Percentiles rank a stretch among this genome's conserved stretches.
These are phyloP conservation scores for Glaucidium brasilianum DNA, from an alignment of 2,113 vertebrate genomes.

Conservation along the genomic window DNA sequence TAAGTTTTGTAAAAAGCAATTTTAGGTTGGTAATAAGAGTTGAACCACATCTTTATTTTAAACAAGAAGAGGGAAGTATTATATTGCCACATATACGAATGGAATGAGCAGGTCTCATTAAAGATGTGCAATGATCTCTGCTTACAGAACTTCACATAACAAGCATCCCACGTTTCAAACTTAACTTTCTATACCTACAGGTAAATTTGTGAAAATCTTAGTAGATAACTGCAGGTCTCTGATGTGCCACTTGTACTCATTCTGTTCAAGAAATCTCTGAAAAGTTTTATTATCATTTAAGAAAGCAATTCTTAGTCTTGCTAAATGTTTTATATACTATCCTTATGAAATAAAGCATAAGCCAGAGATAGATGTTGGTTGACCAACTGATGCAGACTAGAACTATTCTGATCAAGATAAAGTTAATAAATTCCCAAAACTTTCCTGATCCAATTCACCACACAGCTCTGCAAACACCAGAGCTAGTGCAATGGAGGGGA, in stretches of 20 bases:
- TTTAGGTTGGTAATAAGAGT: not conserved
- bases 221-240: not conserved
- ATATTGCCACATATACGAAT: not conserved
- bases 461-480: not conserved
- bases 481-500: not conserved
- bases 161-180: not conserved
- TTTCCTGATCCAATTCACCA: not conserved
- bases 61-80: not conserved
- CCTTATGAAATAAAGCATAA: not conserved
- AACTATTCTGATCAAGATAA: not conserved
- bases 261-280: not conserved
- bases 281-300: not conserved
- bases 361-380: not conserved
- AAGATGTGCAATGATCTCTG: not conserved
- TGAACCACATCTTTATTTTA: not conserved
- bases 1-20: not conserved
- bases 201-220: not conserved
- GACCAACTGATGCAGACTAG: not conserved
- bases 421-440: not conserved
- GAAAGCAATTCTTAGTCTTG: not conserved
- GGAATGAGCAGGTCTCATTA: not conserved
- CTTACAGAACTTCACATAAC: not conserved
- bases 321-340: not conserved
- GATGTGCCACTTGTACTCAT: not conserved
- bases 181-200: not conserved